Base-by-base conservation (phyloP, 92 coral and sea anemone species). In the Muricea muricata region DNA sequence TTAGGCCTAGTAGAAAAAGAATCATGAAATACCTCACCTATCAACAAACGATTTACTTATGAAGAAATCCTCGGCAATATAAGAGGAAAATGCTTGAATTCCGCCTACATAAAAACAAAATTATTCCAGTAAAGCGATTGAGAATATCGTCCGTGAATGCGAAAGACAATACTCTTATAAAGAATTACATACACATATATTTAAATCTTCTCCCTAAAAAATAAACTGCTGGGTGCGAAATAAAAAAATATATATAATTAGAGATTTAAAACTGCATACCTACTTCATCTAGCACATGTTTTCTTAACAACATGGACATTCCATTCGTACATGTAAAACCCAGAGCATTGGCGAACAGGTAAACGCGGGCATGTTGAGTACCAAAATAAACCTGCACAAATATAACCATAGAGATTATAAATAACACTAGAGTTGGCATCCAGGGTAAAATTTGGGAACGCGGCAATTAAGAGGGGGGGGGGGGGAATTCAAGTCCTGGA, bases 271-370 rank as follows among this genome's bases (percentile, higher is more conserved):
- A 20, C 60, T 17, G 32, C 93, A 73, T 67, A 90, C 99, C 99
- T 92, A 93, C 76, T 78, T 96, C 98, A 90, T 96, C 99, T 63
- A 96, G 73, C 24, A 93, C 96, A 25, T 85, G 94, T 60, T 96
- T 96, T 78, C 91, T 92, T 74, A 93, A 93, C 42, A 96, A 90
- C 71, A 93, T 93, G 33, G 99, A 96, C 99, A 96, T 96, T 14
- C 99, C 99, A 87, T 93, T 96, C 45, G 99, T 97, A 92, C 99
- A 96, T 14, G 94, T 85, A 25, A 88, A 80, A 65, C 99, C 99
- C 47, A 94, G 79, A 37, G 97, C 90, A 80, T 96, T 90, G 17
- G 99, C 97, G 66, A 96, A 91, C 65, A 96, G 83, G 89, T 96
- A 96, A 68, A 91, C 84, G 80, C 93, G 94, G 31, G 99, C 99